These are phyloP conservation scores for Microchrysa polita DNA, from an alignment of 2,888 invertebrate species.

Conservation along the genomic window DNA sequence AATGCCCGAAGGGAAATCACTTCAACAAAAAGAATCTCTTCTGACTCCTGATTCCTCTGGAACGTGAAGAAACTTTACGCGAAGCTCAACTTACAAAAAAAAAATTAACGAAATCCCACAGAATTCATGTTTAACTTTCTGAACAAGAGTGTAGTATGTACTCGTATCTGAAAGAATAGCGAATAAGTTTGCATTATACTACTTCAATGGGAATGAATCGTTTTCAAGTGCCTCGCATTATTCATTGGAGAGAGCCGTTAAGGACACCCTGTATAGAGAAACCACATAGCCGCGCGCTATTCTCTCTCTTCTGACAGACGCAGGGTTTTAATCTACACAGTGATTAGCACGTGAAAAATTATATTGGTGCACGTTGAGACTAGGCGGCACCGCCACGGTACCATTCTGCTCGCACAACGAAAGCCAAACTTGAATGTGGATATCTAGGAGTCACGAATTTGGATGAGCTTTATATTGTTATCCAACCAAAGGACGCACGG, in stretches of 20 bases:
- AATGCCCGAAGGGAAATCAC: slow-evolving; percentile 36
- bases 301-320: too few relatives aligned
- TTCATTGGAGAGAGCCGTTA: too few relatives aligned
- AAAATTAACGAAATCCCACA: slow-evolving; percentile 44
- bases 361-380: too few relatives aligned
- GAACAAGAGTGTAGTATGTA: too few relatives aligned
- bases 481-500: not conserved
- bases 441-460: not conserved
- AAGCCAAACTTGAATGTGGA: slow-evolving; percentile 9
- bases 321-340: too few relatives aligned
- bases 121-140: slow-evolving; percentile 49
- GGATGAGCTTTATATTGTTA: slow-evolving; percentile 14
- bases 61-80: slow-evolving; percentile 13
- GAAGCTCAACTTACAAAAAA: not conserved
- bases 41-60: not conserved
- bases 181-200: slow-evolving; percentile 39
- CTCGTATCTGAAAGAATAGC: slow-evolving; percentile 41
- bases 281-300: too few relatives aligned
- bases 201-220: slow-evolving; percentile 20
- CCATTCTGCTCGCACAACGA: not conserved
- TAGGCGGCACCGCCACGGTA: too few relatives aligned
- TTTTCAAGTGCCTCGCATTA: slow-evolving; percentile 24
- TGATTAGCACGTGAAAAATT: too few relatives aligned
- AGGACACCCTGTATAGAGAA: too few relatives aligned
- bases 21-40: slow-evolving; percentile 4